Evolutionary conservation across 2,888 invertebrate species (phyloP), one percentile per base, ranked within the genome.

Genomic region (Lasioglossum malachurum): DNA sequence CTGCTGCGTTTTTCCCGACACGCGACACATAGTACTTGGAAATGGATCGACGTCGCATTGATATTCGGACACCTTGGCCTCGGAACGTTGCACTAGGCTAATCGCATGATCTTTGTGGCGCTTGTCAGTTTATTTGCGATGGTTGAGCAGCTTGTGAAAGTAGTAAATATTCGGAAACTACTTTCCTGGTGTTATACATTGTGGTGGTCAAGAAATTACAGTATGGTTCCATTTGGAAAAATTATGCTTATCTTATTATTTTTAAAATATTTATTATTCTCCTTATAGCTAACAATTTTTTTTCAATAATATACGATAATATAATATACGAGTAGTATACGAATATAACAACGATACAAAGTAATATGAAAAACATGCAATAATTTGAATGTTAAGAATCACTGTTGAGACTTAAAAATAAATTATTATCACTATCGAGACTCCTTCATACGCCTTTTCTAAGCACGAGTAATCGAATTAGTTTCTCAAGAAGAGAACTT

Each of bases 1-100:
- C 71, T 49, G 27, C 60, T 78, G 41, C 77, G 73, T 64, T 90
- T 82, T 67, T 76, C 60, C 79, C 49, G 12, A n/a, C 41, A 46
- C 23, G 38, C 38, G 67, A 49, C 67, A 23, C 49, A 35, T 46
- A 8, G 8, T 53, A 38, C 46, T 23, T n/a, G 41, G 49, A 69
- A 53, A 53, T 49, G n/a, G 60, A 46, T 38, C n/a, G 38, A n/a
- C 27, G 64, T 46, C 71, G 38, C 12, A 14, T 7, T n/a, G 31
- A 19, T 23, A 23, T 10, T 35, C 4, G 49, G 19, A 27, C 5
- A 23, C 49, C 71, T n/a, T 57, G 57, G n/a, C 49, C 71, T 41
- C n/a, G n/a, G 12, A n/a, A n/a, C 57, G 12, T n/a, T 1, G 12
- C 10, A 4, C 8, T 57, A 23, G 10, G 23, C n/a, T 10, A 10